These are phyloP conservation scores for Trachymyrmex cornetzi DNA, from an alignment of 1,140 invertebrate species.

Conservation along the genomic window DNA sequence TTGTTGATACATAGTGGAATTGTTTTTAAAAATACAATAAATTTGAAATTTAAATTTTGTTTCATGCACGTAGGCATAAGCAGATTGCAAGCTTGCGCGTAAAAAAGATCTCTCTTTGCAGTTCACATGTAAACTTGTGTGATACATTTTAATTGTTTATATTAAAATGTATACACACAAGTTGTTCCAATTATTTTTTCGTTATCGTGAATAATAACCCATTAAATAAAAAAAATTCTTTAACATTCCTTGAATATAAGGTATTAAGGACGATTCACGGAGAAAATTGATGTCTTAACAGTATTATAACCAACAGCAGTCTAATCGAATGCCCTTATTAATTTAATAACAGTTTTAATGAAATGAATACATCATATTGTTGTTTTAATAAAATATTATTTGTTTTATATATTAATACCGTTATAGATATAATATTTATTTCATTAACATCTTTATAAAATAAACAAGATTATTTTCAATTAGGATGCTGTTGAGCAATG, in stretches of 20 bases:
- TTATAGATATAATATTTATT: no score
- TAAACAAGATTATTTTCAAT: no score
- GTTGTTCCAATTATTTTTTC: background rate
- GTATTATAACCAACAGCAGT: no score
- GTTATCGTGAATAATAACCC: background rate
- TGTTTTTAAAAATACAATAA: conserved; percentile 13
- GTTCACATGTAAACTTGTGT: background rate
- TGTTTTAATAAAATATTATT: no score
- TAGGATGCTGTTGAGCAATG: no score
- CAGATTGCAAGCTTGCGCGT: conserved; percentile 40
- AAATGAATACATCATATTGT: no score
- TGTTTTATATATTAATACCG: no score
- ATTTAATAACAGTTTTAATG: no score
- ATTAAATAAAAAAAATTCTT: background rate
- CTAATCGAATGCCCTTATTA: no score
- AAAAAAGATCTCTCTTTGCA: conserved; percentile 1
- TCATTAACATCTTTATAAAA: no score
- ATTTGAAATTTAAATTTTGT: background rate
- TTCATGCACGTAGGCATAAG: conserved; percentile 32
- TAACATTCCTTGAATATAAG: background rate
- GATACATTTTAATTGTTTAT: background rate
- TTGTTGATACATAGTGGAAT: background rate
- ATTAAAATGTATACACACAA: conserved; percentile 12
- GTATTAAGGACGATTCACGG: no score
- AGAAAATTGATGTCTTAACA: no score